Conservation (phyloP, 2,113 vertebrate genomes). For the Eudorcas thomsonii region DNA sequence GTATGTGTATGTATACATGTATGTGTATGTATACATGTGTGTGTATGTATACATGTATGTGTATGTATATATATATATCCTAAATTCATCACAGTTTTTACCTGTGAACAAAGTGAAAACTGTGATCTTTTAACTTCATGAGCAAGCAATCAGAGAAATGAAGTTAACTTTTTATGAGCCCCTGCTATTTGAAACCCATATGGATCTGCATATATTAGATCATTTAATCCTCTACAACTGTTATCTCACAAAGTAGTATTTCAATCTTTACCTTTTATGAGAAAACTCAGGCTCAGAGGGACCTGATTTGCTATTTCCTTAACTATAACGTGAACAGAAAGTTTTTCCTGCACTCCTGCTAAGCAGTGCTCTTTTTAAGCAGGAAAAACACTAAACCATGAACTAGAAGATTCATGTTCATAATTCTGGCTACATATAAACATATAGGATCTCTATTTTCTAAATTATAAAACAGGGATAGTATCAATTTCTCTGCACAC, state of each 20-base stretch:
- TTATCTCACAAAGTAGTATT: background rate
- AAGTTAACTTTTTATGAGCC: background rate
- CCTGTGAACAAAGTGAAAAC: background rate
- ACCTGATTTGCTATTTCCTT: background rate
- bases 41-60: fast-evolving
- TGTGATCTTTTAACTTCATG: background rate
- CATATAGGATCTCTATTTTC: background rate
- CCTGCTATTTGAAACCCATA: background rate
- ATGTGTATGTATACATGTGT: fast-evolving
- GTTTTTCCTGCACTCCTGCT: background rate
- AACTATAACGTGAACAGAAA: background rate
- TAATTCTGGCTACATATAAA: background rate
- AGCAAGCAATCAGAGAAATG: background rate
- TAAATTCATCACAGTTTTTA: background rate
- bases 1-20: fast-evolving
- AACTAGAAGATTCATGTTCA: background rate
- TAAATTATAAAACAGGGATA: background rate
- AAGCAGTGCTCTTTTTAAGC: background rate
- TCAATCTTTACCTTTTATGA: background rate
- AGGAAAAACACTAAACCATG: background rate
- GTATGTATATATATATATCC: fast-evolving
- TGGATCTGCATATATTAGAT: background rate
- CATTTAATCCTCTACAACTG: background rate
- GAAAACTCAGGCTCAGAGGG: background rate
- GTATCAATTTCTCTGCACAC: background rate